Evolutionary conservation across 2,888 invertebrate species (phyloP), one percentile per base, ranked within the genome.

Genomic region (Trilocha varians): DNA sequence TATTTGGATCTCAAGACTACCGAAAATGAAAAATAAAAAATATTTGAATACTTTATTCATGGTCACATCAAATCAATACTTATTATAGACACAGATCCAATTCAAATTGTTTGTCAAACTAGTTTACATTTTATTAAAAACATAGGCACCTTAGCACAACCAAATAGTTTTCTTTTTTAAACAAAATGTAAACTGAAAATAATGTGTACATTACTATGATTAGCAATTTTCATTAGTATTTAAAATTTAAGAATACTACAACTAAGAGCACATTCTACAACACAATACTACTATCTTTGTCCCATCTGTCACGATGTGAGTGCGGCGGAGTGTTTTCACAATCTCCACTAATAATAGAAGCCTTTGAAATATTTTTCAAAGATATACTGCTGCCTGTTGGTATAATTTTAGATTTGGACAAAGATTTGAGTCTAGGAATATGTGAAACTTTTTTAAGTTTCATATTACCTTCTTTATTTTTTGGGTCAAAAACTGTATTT

Each of bases 291-390:
- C 49, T 78, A 34, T 87, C 85, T 62, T 84, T 79, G 43, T 87
- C 87, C 87, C 87, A 87, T 52, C 65, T 64, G 43, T 85, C 86
- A 16, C 85, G 74, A 41, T 86, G 78, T 37, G 83, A 78, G 44
- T 84, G 76, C 3, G 87, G 87, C 34, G 86, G 86, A 16, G 86
- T 86, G 45, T 87, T 87, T 52, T 87, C 86, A 65, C 80, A 84
- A 49, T 84, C 83, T 11, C 82, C 80, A 51, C 65, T 62, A 25
- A 78, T 56, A 3, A 52, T 63, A 41, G 68, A 54, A 42, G 61
- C 53, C 56, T 77, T 79, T 16, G 74, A 63, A 18, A 78, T 62
- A 50, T 62, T 77, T 49, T 77, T 82, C 47, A 85, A 57, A 34
- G 84, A 83, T 38, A 79, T 53, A 47, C 66, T 78, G 43, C 78